A percentile compares a stretch with the other conserved stretches of the same genome.
Conservation (phyloP, 2,888 invertebrate genomes). For the Noctua janthe region DNA sequence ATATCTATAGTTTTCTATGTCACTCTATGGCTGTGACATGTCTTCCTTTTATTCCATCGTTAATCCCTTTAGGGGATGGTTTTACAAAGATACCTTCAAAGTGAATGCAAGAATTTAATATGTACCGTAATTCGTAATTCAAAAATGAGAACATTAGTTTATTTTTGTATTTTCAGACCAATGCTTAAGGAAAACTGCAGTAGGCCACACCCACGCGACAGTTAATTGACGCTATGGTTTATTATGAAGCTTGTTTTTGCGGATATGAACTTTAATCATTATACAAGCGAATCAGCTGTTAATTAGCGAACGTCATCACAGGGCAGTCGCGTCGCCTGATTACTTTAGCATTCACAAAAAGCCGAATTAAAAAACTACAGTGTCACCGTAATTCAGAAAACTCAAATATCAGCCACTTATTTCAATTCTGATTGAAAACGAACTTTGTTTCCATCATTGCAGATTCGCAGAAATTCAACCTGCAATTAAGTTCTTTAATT, state of each 20-base stretch:
- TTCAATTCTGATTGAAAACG: conserved; percentile 2
- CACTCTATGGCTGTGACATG: not conserved
- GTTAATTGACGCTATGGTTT: not conserved
- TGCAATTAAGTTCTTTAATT: not conserved
- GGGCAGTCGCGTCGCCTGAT: no score
- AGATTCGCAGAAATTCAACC: not conserved
- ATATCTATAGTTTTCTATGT: not conserved
- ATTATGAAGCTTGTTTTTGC: not conserved
- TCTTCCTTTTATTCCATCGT: not conserved
- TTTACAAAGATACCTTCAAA: not conserved
- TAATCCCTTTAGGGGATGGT: not conserved
- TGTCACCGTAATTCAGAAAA: not conserved
- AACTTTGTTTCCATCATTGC: not conserved
- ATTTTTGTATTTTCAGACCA: not conserved
- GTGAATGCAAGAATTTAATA: not conserved
- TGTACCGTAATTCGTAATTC: not conserved
- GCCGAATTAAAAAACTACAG: not conserved
- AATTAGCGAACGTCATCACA: not conserved
- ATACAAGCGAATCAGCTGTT: not conserved
- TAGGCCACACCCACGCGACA: not conserved
- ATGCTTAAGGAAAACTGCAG: not conserved
- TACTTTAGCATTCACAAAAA: not conserved
- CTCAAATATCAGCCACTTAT: conserved; percentile 15
- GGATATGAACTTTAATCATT: not conserved
- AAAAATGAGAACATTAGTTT: not conserved